Conservation (phyloP, 2,797 vertebrate genomes). For the Acrossocheilus fasciatus region DNA sequence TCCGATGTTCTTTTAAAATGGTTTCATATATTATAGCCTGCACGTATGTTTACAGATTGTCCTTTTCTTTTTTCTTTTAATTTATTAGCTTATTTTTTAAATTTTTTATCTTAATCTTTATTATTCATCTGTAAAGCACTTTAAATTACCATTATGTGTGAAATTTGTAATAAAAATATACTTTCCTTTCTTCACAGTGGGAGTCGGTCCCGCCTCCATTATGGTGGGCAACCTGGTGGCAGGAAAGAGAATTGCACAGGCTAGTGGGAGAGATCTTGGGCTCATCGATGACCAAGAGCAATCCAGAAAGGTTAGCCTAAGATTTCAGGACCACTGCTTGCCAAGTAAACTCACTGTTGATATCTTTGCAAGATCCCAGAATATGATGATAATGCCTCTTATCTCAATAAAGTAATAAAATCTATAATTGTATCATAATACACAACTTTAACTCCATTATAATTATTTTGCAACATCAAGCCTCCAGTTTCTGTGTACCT, state of each 20-base stretch:
- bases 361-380: not conserved
- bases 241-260: conserved; percentile 96
- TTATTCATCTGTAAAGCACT: not conserved
- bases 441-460: not conserved
- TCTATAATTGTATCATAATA: not conserved
- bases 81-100: not conserved
- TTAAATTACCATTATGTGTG: not conserved
- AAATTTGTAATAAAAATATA: not conserved
- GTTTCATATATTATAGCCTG: not conserved
- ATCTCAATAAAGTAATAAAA: not conserved
- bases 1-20: not conserved
- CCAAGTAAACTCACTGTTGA: not conserved
- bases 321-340: not conserved
- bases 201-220: conserved; percentile 95
- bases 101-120: not conserved
- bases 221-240: conserved; percentile 97
- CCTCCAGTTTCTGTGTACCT: not conserved
- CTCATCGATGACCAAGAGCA: conserved; percentile 94
- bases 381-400: not conserved
- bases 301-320: conserved; percentile 87
- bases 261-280: conserved; percentile 91
- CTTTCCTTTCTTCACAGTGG: conserved; percentile 74
- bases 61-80: not conserved
- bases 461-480: conserved; percentile 5
- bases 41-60: not conserved